Base-by-base conservation (phyloP, 2,113 vertebrate species). In the Anarrhichthys ocellatus region DNA sequence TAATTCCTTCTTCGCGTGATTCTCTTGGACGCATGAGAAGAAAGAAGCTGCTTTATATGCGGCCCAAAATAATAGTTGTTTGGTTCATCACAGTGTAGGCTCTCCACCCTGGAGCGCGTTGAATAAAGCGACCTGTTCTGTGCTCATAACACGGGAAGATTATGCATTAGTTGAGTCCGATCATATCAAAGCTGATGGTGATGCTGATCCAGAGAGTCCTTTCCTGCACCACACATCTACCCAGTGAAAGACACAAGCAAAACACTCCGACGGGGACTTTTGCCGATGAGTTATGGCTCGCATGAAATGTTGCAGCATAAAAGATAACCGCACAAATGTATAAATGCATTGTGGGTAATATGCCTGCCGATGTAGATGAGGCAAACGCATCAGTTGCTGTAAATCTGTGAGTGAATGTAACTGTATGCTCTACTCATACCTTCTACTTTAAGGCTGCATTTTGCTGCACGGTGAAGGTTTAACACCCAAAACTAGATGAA, bases 81-180 rank as follows among this genome's bases (percentile, higher is more conserved):
- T 42, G 32, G 69, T 81, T 77, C 66, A n/a, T 81, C 52, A 54
- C 18, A 32, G 32, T 67, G 70, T 24, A 3, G 1, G 5, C 34
- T 27, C 6, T 68, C 42, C 62, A 34, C 64, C 77, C 52, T 66
- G 64, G 32, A 80, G 70, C 66, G 32, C 36, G 54, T 7, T 78
- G 44, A 70, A 73, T 17, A 0, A n/a, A 75, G 52, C 11, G 40
- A 83, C 76, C 46, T 61, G 68, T 34, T 54, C 76, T 27, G 6
- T 63, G 52, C 63, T 76, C 9, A 48, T 75, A 76, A 83, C 36
- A 73, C 29, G 67, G 59, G 40, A 46, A 50, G 61, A 81, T 81
- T 82, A 77, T 82, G 64, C 58, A 70, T 68, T 13, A 66, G 59
- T 44, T 34, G 44, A 83, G 62, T 87, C 70, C n/a, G 79, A 82